Conservation (phyloP, 53 echinoderm and acorn worm species). For the Pentamera pediparva region DNA sequence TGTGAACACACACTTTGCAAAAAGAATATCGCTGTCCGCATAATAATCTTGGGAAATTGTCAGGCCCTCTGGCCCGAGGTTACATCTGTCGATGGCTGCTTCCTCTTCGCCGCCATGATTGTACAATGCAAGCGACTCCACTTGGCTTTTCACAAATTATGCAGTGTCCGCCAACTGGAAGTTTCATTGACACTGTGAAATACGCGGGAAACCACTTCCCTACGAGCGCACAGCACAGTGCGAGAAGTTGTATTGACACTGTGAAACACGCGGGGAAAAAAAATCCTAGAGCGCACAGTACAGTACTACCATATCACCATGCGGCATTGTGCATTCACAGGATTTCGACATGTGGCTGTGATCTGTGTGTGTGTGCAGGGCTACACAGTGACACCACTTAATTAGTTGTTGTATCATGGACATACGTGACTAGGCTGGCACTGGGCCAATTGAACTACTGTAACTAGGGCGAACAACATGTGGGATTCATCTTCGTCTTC, state of each 20-base stretch:
- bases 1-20: slow-evolving; percentile 44
- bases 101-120: slow-evolving; percentile 26
- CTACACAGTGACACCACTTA: too few species aligned
- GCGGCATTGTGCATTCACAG: not conserved
- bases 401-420: too few species aligned
- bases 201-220: too few species aligned
- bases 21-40: slow-evolving; percentile 41
- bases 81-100: not conserved
- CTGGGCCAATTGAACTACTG: too few species aligned
- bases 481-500: not conserved
- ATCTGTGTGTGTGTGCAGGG: too few species aligned
- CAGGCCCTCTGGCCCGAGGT: slow-evolving; percentile 20
- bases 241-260: not conserved
- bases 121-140: not conserved
- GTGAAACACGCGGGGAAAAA: not conserved
- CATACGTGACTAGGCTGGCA: too few species aligned
- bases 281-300: not conserved
- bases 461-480: too few species aligned
- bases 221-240: not conserved
- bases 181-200: not conserved
- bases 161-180: not conserved
- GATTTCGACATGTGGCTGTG: too few species aligned
- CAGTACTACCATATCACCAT: not conserved
- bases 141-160: too few species aligned
- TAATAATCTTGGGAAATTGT: slow-evolving; percentile 42